Evolutionary conservation across 2,113 vertebrate species (phyloP).

Genomic region (Macquaria australasica): DNA sequence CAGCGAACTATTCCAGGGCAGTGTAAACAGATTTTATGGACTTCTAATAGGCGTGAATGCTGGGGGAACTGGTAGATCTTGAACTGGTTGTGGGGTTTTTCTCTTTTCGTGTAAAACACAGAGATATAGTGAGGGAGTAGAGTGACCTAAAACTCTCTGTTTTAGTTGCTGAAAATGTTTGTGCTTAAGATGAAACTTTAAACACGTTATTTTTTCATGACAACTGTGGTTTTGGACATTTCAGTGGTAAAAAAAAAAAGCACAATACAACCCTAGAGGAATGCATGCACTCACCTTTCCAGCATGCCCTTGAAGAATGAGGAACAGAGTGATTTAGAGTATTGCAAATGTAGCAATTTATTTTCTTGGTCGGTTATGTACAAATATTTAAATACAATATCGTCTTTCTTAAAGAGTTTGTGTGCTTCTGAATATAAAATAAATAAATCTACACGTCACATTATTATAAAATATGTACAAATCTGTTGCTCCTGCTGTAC

Average conservation of each 20-base stretch:
- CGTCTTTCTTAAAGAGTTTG: slow-evolving; percentile 24
- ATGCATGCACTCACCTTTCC: background rate
- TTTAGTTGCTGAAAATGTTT: background rate
- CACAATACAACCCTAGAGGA: background rate
- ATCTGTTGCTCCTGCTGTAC: slow-evolving; percentile 47
- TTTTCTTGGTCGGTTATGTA: slow-evolving; percentile 65
- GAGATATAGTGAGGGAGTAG: background rate
- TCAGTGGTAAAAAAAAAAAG: background rate
- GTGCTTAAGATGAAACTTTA: no score
- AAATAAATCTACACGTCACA: slow-evolving; percentile 70
- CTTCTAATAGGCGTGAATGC: slow-evolving; percentile 66
- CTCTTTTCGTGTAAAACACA: background rate
- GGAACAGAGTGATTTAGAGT: background rate
- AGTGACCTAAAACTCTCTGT: background rate
- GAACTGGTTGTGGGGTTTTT: slow-evolving; percentile 11
- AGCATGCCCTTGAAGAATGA: background rate
- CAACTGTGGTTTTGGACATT: background rate
- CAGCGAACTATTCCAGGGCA: slow-evolving; percentile 26
- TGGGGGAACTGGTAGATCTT: slow-evolving; percentile 33
- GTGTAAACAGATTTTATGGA: slow-evolving; percentile 61
- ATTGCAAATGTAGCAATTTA: slow-evolving; percentile 57
- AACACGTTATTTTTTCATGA: background rate
- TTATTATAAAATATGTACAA: slow-evolving; percentile 82
- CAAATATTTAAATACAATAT: slow-evolving; percentile 68
- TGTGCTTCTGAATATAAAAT: slow-evolving; percentile 79